phyloP scores from a whole-genome alignment of 2,888 invertebrate species.

The Terebella lapidaria region DNA sequence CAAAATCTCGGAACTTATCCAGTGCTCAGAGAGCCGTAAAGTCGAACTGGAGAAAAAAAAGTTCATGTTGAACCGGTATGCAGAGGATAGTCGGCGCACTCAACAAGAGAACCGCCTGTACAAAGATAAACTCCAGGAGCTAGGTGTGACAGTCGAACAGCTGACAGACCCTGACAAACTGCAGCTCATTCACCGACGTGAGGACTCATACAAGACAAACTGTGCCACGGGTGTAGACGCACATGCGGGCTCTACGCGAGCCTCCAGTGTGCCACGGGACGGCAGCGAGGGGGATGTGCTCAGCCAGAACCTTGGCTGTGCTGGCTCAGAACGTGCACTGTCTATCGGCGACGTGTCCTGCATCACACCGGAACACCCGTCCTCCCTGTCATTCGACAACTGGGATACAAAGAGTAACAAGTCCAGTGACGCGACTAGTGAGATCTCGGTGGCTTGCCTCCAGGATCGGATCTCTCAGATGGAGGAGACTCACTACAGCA shows the following conservation, averaged over 20 bases:
- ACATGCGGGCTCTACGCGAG: neutral
- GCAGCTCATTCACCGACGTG: conserved; percentile 1
- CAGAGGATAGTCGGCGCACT: neutral
- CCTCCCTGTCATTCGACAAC: conserved; percentile 35
- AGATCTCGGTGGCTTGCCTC: conserved; percentile 77
- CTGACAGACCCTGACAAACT: conserved; percentile 12
- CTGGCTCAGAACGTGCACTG: conserved; percentile 48
- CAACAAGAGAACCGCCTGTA: neutral
- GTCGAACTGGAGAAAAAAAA: conserved; percentile 11
- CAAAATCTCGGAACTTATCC: conserved; percentile 54
- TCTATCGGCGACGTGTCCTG: conserved; percentile 35
- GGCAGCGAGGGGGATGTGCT: neutral
- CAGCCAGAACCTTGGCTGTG: conserved; percentile 32
- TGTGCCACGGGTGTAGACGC: neutral
- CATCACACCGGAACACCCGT: conserved; percentile 39
- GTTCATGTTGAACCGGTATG: conserved; percentile 7
- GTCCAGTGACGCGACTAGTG: conserved; percentile 65
- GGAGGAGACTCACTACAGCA: conserved; percentile 77
- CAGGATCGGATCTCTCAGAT: conserved; percentile 90
- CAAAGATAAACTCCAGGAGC: conserved; percentile 7
- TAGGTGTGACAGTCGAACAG: conserved; percentile 8
- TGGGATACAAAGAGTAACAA: conserved; percentile 91
- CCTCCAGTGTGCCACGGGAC: neutral
- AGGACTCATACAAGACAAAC: neutral
- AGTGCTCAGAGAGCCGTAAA: conserved; percentile 32